These are phyloP conservation scores for Lasioglossum oenotherae DNA, from an alignment of 2,888 invertebrate genomes.

Conservation along the genomic window DNA sequence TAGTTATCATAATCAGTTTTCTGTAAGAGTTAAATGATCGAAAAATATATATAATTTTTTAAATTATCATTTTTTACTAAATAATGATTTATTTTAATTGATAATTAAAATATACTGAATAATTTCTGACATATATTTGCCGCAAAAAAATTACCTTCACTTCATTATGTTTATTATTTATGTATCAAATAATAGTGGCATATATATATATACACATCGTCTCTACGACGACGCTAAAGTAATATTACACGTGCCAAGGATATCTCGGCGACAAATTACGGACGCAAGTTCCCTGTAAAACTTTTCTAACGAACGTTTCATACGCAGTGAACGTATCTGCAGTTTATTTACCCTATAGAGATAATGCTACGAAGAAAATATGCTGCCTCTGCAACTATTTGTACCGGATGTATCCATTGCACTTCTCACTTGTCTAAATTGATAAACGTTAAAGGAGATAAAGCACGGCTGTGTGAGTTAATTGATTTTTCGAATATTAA, in stretches of 20 bases:
- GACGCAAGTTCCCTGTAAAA: constrained; percentile 19
- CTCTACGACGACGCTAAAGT: background rate
- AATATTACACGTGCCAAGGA: background rate
- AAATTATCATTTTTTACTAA: background rate
- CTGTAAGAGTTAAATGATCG: background rate
- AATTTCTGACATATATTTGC: background rate
- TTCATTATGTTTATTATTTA: background rate
- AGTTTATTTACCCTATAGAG: constrained; percentile 68
- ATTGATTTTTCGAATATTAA: constrained; percentile 41
- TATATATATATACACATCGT: background rate
- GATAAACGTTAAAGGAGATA: constrained; percentile 66
- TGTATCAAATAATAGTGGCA: background rate
- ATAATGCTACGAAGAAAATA: constrained; percentile 48
- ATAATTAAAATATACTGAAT: constrained; percentile 4
- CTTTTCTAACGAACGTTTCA: constrained; percentile 24
- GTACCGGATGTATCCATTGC: constrained; percentile 71
- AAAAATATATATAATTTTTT: background rate
- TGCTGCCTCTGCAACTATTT: constrained; percentile 52
- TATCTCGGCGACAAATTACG: constrained; percentile 1
- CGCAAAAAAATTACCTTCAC: background rate
- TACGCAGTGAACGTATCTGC: constrained; percentile 52
- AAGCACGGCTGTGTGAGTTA: constrained; percentile 48
- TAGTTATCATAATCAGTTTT: background rate
- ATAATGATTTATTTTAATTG: background rate
- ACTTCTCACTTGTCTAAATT: constrained; percentile 72